A percentile compares a stretch with the other conserved stretches of the same genome.
Conservation (phyloP, 1,140 invertebrate species). For the Drosophila triauraria region DNA sequence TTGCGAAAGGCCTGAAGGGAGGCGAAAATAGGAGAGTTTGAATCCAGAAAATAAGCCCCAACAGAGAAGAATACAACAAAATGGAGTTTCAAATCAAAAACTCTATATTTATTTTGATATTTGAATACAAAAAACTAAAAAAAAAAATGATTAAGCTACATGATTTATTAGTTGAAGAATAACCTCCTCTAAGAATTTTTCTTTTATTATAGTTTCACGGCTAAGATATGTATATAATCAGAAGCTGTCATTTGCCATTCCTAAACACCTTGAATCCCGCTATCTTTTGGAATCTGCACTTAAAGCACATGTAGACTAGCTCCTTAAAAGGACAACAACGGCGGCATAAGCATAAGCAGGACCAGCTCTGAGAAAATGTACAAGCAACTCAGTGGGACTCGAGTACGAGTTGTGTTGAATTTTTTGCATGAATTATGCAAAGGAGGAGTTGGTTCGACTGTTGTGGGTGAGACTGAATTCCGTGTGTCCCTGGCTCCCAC, state of each 20-base stretch:
- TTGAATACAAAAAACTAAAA: neutral
- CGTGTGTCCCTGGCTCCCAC: constrained; percentile 49
- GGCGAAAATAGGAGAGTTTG: neutral
- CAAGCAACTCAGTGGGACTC: constrained; percentile 28
- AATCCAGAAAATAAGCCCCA: too few species aligned
- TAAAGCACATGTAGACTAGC: constrained; percentile 37
- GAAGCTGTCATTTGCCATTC: neutral
- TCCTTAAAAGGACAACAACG: constrained; percentile 3
- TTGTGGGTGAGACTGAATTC: constrained; percentile 51
- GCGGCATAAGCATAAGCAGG: neutral
- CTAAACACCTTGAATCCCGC: constrained; percentile 4
- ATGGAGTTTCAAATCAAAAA: too few species aligned
- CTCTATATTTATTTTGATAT: too few species aligned
- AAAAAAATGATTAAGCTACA: neutral
- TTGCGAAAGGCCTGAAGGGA: neutral
- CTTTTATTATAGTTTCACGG: neutral
- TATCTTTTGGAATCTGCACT: constrained; percentile 34
- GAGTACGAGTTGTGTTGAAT: constrained; percentile 44
- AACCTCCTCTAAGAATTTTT: neutral
- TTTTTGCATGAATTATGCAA: constrained; percentile 79
- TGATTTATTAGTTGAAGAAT: neutral
- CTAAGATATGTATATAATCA: neutral
- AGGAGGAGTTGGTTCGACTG: constrained; percentile 69
- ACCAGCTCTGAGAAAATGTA: constrained; percentile 5
- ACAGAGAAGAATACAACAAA: neutral